phyloP scores from a whole-genome alignment of 2,888 invertebrate genomes.

The Drosophila formosana region DNA sequence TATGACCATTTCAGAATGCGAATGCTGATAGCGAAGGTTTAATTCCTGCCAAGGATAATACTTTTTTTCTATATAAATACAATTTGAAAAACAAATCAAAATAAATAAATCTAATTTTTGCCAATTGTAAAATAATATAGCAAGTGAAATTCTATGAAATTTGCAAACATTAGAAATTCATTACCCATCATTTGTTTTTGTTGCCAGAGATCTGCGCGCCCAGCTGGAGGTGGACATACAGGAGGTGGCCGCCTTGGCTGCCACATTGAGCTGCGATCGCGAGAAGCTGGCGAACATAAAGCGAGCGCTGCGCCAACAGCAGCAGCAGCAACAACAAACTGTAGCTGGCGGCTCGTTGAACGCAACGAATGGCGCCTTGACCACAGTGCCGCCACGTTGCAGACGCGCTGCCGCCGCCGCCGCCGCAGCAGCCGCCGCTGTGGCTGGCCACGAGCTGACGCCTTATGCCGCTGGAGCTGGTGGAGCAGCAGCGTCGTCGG shows the following conservation, averaged over 20 bases:
- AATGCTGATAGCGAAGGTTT: no score
- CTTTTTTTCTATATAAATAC: no score
- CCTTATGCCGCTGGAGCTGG: slow-evolving; percentile 63
- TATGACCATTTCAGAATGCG: no score
- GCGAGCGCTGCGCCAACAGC: slow-evolving; percentile 73
- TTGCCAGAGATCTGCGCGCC: slow-evolving; percentile 97
- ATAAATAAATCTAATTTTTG: no score
- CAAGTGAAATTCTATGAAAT: no score
- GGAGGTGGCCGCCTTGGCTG: slow-evolving; percentile 83
- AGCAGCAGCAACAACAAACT: slow-evolving; percentile 38
- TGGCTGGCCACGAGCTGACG: slow-evolving; percentile 61
- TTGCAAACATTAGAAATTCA: no score
- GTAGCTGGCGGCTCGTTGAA: slow-evolving; percentile 37
- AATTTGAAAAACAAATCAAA: no score
- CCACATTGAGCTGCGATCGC: slow-evolving; percentile 82
- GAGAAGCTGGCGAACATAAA: slow-evolving; percentile 81
- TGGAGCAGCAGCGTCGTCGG: slow-evolving; percentile 80
- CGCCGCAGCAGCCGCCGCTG: slow-evolving; percentile 33
- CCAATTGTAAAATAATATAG: no score
- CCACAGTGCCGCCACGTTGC: slow-evolving; percentile 68
- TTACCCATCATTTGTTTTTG: not conserved
- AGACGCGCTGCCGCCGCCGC: slow-evolving; percentile 37
- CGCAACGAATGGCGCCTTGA: slow-evolving; percentile 68
- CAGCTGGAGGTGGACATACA: slow-evolving; percentile 90
- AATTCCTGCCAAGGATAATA: no score